Conservation (phyloP, 1,140 invertebrate genomes). For the Ceratina japonica region DNA sequence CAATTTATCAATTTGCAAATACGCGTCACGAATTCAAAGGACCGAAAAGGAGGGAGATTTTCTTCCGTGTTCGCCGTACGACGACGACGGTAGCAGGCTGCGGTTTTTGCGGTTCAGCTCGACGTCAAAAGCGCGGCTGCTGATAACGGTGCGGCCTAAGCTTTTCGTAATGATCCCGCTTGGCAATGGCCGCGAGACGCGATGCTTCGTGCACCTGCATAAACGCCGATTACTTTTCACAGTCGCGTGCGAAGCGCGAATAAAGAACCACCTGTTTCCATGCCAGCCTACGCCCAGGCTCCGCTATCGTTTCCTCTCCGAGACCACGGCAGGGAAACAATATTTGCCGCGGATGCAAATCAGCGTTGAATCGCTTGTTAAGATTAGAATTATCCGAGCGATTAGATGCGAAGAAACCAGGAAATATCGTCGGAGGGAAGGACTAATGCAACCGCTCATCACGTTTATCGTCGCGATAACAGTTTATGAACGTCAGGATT, state of each 20-base stretch:
- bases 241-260: slow-evolving; percentile 29
- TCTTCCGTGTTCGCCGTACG: slow-evolving; percentile 26
- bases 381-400: background rate
- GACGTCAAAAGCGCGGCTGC: slow-evolving; percentile 9
- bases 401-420: no score
- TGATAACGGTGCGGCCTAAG: slow-evolving; percentile 30
- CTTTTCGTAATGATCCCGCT: slow-evolving; percentile 19
- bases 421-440: background rate
- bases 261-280: slow-evolving; percentile 38
- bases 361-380: background rate
- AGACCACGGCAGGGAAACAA: background rate
- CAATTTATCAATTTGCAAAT: no score
- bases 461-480: background rate
- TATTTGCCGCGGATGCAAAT: slow-evolving; percentile 9
- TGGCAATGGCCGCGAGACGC: background rate
- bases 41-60: background rate
- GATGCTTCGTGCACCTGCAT: slow-evolving; percentile 10
- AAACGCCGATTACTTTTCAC: slow-evolving; percentile 29
- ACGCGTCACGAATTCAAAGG: background rate
- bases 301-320: background rate
- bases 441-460: background rate
- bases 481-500: background rate
- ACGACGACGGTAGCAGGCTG: background rate
- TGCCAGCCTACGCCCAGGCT: no score
- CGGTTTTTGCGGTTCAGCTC: slow-evolving; percentile 28